phyloP scores from a whole-genome alignment of 2,888 invertebrate species.

The Cryptus viduatorius region DNA sequence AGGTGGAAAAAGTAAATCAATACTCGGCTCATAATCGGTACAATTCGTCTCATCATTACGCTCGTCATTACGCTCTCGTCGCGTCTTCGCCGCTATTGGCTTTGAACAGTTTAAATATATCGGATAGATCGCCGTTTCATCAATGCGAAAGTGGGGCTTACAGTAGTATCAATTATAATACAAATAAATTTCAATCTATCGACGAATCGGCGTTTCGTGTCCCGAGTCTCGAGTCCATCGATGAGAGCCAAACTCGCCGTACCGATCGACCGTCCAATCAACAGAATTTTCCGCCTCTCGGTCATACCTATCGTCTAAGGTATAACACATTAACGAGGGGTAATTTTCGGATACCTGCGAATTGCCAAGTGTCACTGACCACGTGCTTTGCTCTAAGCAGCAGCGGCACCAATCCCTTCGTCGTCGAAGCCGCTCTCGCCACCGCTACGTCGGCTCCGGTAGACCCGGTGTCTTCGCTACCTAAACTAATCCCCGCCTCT shows the following conservation, averaged over 20 bases:
- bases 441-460: slow-evolving; percentile 6
- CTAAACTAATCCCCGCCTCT: slow-evolving; percentile 41
- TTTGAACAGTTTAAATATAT: background rate
- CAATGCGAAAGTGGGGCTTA: background rate
- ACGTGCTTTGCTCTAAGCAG: slow-evolving; percentile 54
- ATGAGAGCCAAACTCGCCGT: background rate
- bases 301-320: slow-evolving; percentile 8
- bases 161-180: background rate
- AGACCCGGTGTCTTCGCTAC: slow-evolving; percentile 29
- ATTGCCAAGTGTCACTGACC: slow-evolving; percentile 32
- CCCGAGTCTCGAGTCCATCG: slow-evolving; percentile 5
- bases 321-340: slow-evolving; percentile 43
- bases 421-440: slow-evolving; percentile 1
- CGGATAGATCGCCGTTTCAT: slow-evolving; percentile 5
- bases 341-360: slow-evolving; percentile 16
- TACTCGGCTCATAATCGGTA: slow-evolving; percentile 11
- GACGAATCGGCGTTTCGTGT: slow-evolving; percentile 8
- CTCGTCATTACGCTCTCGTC: slow-evolving; percentile 38
- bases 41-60: slow-evolving; percentile 21
- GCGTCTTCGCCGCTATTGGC: slow-evolving; percentile 12
- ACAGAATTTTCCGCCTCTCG: background rate
- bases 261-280: background rate
- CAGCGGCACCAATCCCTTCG: background rate
- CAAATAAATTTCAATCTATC: slow-evolving; percentile 18
- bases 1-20: slow-evolving; percentile 20